A percentile compares a stretch with the other conserved stretches of the same genome.
phyloP scores from a whole-genome alignment of 2,113 vertebrate genomes.

The Psilopsiagon aurifrons region DNA sequence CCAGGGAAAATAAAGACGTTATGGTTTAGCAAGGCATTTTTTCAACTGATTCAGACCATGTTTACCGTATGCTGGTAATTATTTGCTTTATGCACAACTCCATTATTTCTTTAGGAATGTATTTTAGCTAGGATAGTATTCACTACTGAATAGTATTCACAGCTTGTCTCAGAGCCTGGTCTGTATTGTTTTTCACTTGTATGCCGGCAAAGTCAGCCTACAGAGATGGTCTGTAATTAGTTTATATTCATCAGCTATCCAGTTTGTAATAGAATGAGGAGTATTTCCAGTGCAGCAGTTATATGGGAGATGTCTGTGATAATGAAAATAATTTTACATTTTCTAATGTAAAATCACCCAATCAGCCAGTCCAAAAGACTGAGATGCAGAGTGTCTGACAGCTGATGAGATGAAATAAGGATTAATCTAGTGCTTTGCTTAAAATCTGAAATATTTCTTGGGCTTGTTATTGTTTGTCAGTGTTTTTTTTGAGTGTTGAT shows the following conservation, averaged over 20 bases:
- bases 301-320: background rate
- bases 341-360: background rate
- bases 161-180: background rate
- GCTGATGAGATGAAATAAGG: background rate
- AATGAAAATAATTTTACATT: background rate
- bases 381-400: background rate
- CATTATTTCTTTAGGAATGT: background rate
- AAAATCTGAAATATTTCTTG: background rate
- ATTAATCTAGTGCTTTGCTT: background rate
- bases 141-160: background rate
- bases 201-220: background rate
- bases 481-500: background rate
- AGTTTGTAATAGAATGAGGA: background rate
- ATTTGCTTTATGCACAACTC: background rate
- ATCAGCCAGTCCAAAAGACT: background rate
- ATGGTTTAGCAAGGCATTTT: background rate
- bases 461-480: background rate
- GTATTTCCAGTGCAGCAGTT: background rate
- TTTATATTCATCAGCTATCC: background rate
- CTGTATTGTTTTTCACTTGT: background rate
- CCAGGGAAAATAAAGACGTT: background rate
- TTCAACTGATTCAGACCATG: background rate
- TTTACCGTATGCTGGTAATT: background rate
- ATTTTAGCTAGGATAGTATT: background rate
- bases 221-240: background rate